Conservation (phyloP, 2,888 invertebrate genomes). For the Aphodius granarius region DNA sequence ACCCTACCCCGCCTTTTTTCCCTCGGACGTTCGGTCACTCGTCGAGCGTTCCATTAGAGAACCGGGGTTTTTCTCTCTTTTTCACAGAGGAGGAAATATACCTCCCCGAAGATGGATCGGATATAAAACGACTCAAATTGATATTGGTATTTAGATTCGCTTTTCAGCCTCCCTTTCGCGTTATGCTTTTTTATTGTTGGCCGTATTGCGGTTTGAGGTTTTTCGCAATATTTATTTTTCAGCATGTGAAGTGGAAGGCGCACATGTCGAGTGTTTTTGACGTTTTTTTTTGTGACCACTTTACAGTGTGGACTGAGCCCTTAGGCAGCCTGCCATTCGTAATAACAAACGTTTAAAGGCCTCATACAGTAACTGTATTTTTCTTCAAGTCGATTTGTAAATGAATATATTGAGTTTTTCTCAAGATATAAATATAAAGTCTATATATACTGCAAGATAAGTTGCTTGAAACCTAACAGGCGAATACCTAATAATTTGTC, state of each 20-base stretch:
- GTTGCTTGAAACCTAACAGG: no score
- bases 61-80: not conserved
- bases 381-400: not conserved
- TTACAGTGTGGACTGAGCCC: not conserved
- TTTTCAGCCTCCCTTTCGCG: not conserved
- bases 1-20: not conserved
- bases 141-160: not conserved
- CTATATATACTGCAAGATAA: no score
- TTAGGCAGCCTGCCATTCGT: not conserved
- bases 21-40: not conserved
- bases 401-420: not conserved
- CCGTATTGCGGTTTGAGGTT: not conserved
- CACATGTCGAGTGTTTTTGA: not conserved
- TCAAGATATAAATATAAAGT: no score
- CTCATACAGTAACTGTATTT: not conserved
- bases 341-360: not conserved
- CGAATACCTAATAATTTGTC: no score
- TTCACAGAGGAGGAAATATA: not conserved
- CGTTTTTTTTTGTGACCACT: not conserved
- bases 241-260: not conserved
- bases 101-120: not conserved
- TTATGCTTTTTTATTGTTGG: not conserved
- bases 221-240: not conserved
- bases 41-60: not conserved
- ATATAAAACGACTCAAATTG: not conserved